These are phyloP conservation scores for Gadus chalcogrammus DNA, from an alignment of 2,113 vertebrate genomes.

Conservation along the genomic window DNA sequence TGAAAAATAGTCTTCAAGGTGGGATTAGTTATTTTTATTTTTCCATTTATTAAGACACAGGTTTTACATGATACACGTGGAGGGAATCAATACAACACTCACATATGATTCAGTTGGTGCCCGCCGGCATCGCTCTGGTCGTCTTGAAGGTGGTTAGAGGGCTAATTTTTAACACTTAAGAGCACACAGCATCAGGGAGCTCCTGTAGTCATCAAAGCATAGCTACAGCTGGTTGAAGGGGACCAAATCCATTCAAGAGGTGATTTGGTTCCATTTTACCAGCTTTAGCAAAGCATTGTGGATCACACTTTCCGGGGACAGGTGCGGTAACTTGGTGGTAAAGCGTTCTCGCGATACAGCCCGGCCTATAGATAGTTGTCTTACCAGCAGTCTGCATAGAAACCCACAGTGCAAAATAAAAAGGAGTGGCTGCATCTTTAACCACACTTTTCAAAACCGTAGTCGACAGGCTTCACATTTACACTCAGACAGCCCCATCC, in stretches of 20 bases:
- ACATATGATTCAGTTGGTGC: conserved; percentile 21
- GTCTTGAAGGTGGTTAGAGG: conserved; percentile 23
- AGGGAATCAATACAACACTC: conserved; percentile 25
- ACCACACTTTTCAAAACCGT: too few species aligned
- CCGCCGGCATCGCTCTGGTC: conserved; percentile 20
- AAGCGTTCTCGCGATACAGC: too few species aligned
- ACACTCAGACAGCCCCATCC: neutral
- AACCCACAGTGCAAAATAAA: too few species aligned
- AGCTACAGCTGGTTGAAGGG: conserved; percentile 99
- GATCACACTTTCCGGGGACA: conserved; percentile 34
- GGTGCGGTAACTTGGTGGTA: neutral
- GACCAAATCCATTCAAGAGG: conserved; percentile 99
- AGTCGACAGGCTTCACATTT: too few species aligned
- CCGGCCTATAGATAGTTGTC: too few species aligned
- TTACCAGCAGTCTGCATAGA: too few species aligned
- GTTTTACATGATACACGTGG: conserved; percentile 37
- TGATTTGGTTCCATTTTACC: conserved; percentile 99
- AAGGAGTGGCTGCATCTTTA: too few species aligned
- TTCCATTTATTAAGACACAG: conserved; percentile 34
- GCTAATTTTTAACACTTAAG: conserved; percentile 37
- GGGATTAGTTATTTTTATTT: conserved; percentile 53
- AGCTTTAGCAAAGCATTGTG: conserved; percentile 99
- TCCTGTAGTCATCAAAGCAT: conserved; percentile 89
- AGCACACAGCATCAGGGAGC: conserved; percentile 18
- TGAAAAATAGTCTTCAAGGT: conserved; percentile 33